Base-by-base conservation (phyloP, 53 echinoderm and acorn worm species). In the Crossaster papposus region DNA sequence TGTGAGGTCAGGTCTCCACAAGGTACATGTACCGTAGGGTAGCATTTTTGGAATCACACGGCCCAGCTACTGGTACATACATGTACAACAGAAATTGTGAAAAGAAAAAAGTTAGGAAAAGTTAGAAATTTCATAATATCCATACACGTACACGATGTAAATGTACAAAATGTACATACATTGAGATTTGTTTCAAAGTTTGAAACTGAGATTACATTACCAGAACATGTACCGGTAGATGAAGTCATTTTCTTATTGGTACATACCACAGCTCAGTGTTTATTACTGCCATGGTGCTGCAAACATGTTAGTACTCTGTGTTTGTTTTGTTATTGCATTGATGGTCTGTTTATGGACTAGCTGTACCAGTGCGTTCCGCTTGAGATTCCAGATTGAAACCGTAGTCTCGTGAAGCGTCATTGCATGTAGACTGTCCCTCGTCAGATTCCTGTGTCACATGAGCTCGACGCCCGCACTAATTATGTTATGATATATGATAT, bases 401-500 rank as follows among this genome's bases (percentile, higher is more conserved):
- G 35, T 34, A 12, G 10, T 20, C 17, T 34, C 17, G 22, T 20
- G 35, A 12, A 79, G 6, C 9, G 51, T 13, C 32, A 71, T 10
- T 4, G 36, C 75, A 35, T 74, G 75, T 5, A 34, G 36, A 38
- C 37, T 51, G 4, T 83, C 74, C 14, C 8, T 72, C 85, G 53
- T 29, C 65, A 30, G 38, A 70, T 20, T 37, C 65, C 35, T 26
- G 65, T 83, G 70, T 83, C 70, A 70, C 76, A 72, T 54, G 36
- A 63, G 76, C 77, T 31, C 14, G 72, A 75, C 75, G 30, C 87
- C 87, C 87, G 34, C 6, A 75, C 87, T 87, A 87, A 87, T 87
- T 87, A 87, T 72, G 87, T 72, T 75, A 75, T 77, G 87, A 87
- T 77, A 87, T 87, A 58, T 87, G 87, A 87, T 87, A 87, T 77